These are phyloP conservation scores for Lasioglossum leucozonium DNA, from an alignment of 2,888 invertebrate genomes.

Conservation along the genomic window DNA sequence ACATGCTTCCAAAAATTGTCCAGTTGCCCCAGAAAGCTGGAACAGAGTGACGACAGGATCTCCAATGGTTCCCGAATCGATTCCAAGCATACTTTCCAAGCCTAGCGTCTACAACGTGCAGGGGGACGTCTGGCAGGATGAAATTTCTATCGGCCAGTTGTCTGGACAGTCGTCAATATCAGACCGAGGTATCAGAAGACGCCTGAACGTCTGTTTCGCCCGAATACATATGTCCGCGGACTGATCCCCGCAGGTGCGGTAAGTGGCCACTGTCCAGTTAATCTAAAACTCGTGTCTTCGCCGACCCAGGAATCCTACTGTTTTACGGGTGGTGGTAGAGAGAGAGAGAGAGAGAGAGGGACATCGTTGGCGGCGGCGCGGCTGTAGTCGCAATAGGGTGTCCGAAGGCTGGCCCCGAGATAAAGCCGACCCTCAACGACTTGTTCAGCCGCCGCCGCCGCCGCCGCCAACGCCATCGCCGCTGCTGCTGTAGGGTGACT, in stretches of 20 bases:
- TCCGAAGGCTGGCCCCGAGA: slow-evolving; percentile 47
- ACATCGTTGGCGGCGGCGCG: slow-evolving; percentile 30
- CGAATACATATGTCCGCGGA: slow-evolving; percentile 42
- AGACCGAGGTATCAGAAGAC: neutral
- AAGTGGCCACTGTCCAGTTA: slow-evolving; percentile 52
- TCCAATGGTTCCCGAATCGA: neutral
- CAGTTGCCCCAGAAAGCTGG: too few species aligned
- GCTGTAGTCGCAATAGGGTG: slow-evolving; percentile 48
- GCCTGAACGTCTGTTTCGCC: slow-evolving; percentile 16
- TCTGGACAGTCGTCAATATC: slow-evolving; percentile 12
- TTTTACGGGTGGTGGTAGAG: slow-evolving; percentile 37
- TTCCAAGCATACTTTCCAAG: neutral
- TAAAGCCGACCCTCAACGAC: slow-evolving; percentile 56
- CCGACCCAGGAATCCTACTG: slow-evolving; percentile 45
- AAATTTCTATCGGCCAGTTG: neutral
- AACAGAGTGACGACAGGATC: too few species aligned
- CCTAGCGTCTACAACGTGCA: neutral
- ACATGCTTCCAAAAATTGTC: too few species aligned
- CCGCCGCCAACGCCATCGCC: neutral
- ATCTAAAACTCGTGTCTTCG: slow-evolving; percentile 61
- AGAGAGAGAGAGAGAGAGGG: neutral
- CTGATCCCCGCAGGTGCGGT: slow-evolving; percentile 48
- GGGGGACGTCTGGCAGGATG: neutral
- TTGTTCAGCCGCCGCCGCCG: slow-evolving; percentile 33
- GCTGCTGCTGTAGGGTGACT: slow-evolving; percentile 45